These are phyloP conservation scores for Onthophagus sagittarius DNA, from an alignment of 2,888 invertebrate genomes.

Conservation along the genomic window DNA sequence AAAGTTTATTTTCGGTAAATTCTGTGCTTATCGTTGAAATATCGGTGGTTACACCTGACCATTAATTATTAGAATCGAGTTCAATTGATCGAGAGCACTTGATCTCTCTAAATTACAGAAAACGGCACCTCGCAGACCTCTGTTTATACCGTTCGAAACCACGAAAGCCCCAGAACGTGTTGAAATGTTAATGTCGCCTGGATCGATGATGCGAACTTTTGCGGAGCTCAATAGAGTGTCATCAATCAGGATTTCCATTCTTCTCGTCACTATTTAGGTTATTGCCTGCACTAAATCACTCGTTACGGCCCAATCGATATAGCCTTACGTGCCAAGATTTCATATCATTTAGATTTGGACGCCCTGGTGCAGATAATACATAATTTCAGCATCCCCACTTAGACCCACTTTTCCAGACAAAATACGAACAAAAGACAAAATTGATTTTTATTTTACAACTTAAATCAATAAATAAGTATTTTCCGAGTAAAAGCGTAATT, in stretches of 20 bases:
- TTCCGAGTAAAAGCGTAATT: too few species aligned
- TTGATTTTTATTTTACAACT: too few species aligned
- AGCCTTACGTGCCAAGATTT: background rate
- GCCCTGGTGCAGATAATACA: background rate
- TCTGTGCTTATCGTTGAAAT: background rate
- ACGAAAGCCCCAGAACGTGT: slow-evolving; percentile 10
- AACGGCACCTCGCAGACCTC: background rate
- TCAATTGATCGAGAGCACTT: background rate
- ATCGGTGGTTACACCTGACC: background rate
- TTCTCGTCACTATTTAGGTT: slow-evolving; percentile 7
- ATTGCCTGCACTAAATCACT: slow-evolving; percentile 2
- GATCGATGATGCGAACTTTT: slow-evolving; percentile 1
- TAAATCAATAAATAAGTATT: too few species aligned
- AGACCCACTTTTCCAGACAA: background rate
- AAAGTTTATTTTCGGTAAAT: background rate
- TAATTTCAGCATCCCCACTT: background rate
- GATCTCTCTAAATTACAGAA: background rate
- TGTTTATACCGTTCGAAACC: slow-evolving; percentile 16
- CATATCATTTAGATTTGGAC: background rate
- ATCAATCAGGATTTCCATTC: slow-evolving; percentile 20
- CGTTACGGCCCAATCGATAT: background rate
- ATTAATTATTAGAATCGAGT: background rate
- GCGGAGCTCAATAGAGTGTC: slow-evolving; percentile 16
- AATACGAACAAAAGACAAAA: too few species aligned
- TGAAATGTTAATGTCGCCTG: slow-evolving; percentile 16